phyloP scores from a whole-genome alignment of 2,113 vertebrate genomes.

The Spilogale gracilis region DNA sequence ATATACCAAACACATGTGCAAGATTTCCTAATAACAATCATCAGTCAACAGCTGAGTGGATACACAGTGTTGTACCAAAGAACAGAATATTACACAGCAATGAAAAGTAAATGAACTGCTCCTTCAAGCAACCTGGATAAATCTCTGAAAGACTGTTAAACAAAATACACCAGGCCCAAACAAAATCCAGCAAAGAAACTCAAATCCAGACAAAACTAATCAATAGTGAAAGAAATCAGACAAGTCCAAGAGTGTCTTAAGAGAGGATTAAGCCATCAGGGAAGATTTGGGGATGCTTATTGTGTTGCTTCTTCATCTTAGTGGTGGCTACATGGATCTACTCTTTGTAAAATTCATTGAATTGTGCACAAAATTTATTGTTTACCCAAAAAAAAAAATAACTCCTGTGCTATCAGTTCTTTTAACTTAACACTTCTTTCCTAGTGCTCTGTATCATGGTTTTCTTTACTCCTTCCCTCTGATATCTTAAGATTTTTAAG shows the following conservation, averaged over 20 bases:
- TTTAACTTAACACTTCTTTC: neutral
- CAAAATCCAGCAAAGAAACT: neutral
- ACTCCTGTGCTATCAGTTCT: neutral
- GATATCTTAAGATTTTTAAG: neutral
- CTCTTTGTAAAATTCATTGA: neutral
- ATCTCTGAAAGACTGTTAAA: neutral
- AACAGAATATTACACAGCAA: neutral
- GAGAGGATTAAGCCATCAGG: neutral
- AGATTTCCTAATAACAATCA: neutral
- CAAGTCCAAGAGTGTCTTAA: neutral
- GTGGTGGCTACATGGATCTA: neutral
- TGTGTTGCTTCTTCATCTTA: neutral
- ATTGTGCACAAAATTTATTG: neutral
- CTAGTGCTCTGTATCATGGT: neutral
- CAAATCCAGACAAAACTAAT: neutral
- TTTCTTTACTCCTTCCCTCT: neutral
- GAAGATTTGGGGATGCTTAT: neutral
- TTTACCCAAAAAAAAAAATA: neutral
- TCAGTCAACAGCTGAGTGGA: neutral
- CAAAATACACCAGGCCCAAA: neutral
- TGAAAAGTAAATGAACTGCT: neutral
- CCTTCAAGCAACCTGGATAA: neutral
- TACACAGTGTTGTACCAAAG: neutral
- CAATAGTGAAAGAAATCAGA: neutral
- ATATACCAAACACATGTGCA: neutral